These are phyloP conservation scores for Shinisaurus crocodilurus DNA, from an alignment of 2,113 vertebrate species.

Conservation along the genomic window DNA sequence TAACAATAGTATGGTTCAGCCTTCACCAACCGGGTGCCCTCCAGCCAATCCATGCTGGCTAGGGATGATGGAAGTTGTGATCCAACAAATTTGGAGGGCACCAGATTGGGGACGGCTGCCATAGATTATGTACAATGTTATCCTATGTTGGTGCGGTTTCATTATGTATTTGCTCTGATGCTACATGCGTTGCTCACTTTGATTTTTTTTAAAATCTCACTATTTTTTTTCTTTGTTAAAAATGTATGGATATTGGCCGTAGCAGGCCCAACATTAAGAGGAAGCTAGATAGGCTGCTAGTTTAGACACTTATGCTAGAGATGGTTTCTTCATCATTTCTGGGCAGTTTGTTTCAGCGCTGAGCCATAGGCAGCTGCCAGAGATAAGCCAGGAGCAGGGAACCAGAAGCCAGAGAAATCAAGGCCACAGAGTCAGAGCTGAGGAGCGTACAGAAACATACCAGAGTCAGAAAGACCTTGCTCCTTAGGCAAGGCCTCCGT, in stretches of 20 bases:
- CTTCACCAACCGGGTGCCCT: too few species aligned
- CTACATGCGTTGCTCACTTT: background rate
- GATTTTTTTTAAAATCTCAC: too few species aligned
- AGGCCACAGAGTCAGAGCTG: background rate
- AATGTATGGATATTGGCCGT: background rate
- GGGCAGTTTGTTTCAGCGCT: too few species aligned
- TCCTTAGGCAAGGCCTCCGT: background rate
- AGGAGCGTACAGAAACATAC: background rate
- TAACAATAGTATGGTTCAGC: background rate
- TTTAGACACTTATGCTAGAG: background rate
- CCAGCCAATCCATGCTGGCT: too few species aligned
- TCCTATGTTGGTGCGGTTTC: background rate
- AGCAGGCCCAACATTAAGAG: background rate
- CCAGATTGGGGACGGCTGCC: too few species aligned
- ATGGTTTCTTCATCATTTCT: background rate
- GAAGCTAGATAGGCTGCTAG: background rate
- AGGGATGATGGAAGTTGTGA: too few species aligned
- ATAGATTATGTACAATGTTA: background rate
- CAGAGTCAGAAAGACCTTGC: background rate
- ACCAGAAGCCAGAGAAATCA: background rate
- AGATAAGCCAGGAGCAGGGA: background rate
- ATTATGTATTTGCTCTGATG: background rate
- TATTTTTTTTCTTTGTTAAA: background rate
- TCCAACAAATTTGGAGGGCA: too few species aligned
- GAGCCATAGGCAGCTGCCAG: background rate